phyloP scores from a whole-genome alignment of 2,113 vertebrate genomes.

The Suncus etruscus region DNA sequence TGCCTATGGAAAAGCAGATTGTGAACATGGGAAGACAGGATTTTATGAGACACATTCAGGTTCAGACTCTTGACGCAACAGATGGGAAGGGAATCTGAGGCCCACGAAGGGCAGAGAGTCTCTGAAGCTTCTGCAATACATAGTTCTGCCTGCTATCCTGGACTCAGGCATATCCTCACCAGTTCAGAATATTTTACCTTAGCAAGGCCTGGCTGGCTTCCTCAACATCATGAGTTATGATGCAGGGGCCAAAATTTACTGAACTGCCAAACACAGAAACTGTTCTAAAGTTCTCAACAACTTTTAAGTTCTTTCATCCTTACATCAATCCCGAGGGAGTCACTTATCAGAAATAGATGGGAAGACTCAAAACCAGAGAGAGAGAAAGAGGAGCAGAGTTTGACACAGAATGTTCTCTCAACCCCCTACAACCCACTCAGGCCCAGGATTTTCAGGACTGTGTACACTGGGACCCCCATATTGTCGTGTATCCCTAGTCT shows the following conservation, averaged over 20 bases:
- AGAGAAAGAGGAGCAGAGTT: background rate
- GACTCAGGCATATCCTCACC: background rate
- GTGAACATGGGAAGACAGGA: background rate
- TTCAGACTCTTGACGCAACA: constrained; percentile 1
- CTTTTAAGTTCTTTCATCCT: constrained; percentile 18
- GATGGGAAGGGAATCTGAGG: constrained; percentile 15
- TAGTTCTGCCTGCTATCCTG: background rate
- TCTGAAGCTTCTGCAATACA: background rate
- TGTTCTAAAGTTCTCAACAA: background rate
- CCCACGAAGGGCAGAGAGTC: background rate
- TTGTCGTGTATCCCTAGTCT: background rate
- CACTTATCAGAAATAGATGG: background rate
- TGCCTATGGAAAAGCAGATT: background rate
- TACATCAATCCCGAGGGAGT: background rate
- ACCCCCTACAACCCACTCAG: background rate
- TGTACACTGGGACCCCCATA: background rate
- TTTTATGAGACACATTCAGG: background rate
- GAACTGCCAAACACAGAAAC: background rate
- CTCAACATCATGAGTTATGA: background rate
- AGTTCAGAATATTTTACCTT: background rate
- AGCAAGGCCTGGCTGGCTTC: background rate
- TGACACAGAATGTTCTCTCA: background rate
- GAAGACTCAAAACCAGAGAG: constrained; percentile 1
- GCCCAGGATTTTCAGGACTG: background rate
- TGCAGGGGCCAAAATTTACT: background rate